Evolutionary conservation across 1,140 invertebrate genomes (phyloP).

Genomic region (Argopecten irradians): DNA sequence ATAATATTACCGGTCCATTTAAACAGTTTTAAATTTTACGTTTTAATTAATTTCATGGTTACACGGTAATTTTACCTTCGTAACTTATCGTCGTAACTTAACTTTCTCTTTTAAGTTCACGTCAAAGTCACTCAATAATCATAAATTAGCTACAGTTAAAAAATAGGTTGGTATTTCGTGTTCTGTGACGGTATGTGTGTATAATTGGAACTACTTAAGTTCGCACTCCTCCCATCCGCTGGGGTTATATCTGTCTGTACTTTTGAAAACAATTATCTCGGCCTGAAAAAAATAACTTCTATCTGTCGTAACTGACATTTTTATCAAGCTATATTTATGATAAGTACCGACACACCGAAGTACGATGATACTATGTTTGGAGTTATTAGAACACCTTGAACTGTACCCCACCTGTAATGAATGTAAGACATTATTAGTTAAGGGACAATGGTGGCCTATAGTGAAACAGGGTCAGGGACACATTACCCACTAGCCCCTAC

Average conservation of each 20-base stretch:
- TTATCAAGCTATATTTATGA: neutral
- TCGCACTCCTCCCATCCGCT: neutral
- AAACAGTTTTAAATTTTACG: neutral
- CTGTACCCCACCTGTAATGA: no score
- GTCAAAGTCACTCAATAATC: neutral
- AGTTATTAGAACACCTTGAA: no score
- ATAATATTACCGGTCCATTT: no score
- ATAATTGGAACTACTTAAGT: neutral
- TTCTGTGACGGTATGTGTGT: neutral
- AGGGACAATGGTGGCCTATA: no score
- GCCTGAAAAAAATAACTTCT: neutral
- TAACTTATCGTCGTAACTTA: neutral
- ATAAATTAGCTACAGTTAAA: neutral
- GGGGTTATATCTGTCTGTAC: neutral
- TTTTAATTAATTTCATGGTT: neutral
- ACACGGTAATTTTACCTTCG: neutral
- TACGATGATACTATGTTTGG: no score
- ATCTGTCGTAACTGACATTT: neutral
- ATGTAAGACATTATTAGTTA: no score
- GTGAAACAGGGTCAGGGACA: no score
- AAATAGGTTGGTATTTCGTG: neutral
- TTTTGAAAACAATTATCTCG: neutral
- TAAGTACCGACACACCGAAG: no score
- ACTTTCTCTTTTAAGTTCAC: neutral
- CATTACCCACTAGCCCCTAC: no score